Evolutionary conservation across 2,888 invertebrate species (phyloP), one percentile per base, ranked within the genome.

Genomic region (Helicoverpa assulta): DNA sequence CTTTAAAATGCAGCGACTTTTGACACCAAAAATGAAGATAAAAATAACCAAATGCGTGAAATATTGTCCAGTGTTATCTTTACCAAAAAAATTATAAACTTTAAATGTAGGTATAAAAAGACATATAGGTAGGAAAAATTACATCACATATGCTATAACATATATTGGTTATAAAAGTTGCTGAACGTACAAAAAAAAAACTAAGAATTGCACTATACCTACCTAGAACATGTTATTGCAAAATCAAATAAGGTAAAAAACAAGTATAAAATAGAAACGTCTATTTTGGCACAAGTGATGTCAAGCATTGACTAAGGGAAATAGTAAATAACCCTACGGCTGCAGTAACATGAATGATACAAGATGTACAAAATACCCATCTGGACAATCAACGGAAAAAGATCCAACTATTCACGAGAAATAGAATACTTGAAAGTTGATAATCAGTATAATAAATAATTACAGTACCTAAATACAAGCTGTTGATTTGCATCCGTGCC

Each of bases 201-300:
- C 12, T 16, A 16, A 16, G 47, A 47, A 10, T 40, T 14, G 40
- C 40, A 40, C 1, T 40, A 33, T 33, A 26, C 4, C 2, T 4
- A 33, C 33, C 33, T 33, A 33, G 10, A 33, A 33, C 14, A 12
- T 1, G 26, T 4, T 8, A 51, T 63, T 70, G 10, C 74, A 33
- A 68, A 59, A 73, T 54, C 26, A 2, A 54, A 16, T 40, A 1
- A 1, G n/a, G 5, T 52, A n/a, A 66, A 62, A 55, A 60, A 67
- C 62, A 59, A 63, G 52, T 57, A 21, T 10, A 4, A 26, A 16
- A 1, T 12, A 52, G 18, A 0, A 73, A 12, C 68, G 59, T 56
- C 59, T 67, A 59, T 56, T 68, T 74, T 3, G 50, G 57, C 16
- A 67, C 54, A 51, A 12, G n/a, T 62, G 26, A 55, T 47, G 19